phyloP scores from a whole-genome alignment of 2,888 invertebrate species.

The Cheiracanthium punctorium region DNA sequence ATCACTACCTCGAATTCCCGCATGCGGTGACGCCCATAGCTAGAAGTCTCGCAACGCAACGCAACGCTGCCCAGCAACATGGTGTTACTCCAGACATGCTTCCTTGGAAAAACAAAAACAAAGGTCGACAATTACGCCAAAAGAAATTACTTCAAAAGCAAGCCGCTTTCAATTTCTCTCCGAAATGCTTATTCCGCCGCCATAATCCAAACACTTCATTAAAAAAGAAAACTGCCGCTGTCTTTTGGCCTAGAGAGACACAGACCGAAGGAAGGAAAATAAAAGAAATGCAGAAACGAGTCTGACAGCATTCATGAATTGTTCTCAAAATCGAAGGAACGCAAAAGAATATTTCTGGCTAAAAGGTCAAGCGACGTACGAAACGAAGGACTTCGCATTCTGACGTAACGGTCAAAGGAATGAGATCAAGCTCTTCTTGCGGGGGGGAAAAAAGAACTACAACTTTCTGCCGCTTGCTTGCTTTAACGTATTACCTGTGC shows the following conservation, averaged over 20 bases:
- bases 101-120: too few species aligned
- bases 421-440: not conserved
- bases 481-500: too few species aligned
- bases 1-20: too few species aligned
- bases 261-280: too few species aligned
- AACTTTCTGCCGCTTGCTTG: too few species aligned
- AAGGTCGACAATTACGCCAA: not conserved
- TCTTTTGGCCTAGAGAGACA: not conserved
- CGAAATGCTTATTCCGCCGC: not conserved
- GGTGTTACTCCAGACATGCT: too few species aligned
- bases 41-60: too few species aligned
- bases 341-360: not conserved
- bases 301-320: not conserved
- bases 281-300: slow-evolving; percentile 1
- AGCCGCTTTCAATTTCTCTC: not conserved
- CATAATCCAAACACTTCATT: too few species aligned
- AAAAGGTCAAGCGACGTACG: slow-evolving; percentile 5
- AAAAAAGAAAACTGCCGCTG: not conserved
- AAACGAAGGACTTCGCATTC: not conserved
- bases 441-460: too few species aligned
- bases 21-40: too few species aligned
- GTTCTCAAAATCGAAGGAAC: not conserved
- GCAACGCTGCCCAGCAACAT: too few species aligned
- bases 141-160: not conserved
- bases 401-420: not conserved